Evolutionary conservation across 2,113 vertebrate species (phyloP).

Genomic region (Oreochromis niloticus): DNA sequence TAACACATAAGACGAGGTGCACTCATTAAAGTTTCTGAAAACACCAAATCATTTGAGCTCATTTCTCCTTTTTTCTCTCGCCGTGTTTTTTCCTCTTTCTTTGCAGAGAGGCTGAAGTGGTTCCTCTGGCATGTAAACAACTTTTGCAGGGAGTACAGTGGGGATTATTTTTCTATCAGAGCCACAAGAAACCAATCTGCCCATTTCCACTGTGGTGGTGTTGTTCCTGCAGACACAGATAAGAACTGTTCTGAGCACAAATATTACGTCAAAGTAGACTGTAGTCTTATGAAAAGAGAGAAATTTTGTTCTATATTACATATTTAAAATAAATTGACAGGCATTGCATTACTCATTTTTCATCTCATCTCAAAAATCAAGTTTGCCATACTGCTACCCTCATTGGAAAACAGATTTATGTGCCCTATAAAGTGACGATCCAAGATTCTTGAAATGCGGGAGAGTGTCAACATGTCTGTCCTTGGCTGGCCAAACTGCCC

Average conservation of each 20-base stretch:
- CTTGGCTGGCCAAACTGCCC: background rate
- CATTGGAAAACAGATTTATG: background rate
- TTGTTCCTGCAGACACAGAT: background rate
- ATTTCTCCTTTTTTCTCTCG: background rate
- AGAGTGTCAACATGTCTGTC: background rate
- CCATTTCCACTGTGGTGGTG: background rate
- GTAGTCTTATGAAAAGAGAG: background rate
- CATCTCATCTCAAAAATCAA: background rate
- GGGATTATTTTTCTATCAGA: background rate
- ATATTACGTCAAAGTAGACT: accelerated
- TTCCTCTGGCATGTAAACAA: background rate
- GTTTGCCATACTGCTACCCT: background rate
- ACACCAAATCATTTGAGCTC: accelerated
- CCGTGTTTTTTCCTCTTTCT: background rate
- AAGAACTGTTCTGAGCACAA: background rate
- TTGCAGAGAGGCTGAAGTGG: background rate
- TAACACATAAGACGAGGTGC: background rate
- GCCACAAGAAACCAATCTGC: background rate
- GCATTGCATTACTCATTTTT: background rate
- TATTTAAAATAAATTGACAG: background rate
- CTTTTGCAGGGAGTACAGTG: background rate
- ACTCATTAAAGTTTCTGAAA: background rate
- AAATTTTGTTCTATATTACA: background rate
- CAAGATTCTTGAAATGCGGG: background rate
- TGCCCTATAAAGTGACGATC: background rate